A percentile compares a stretch with the other conserved stretches of the same genome.
Conservation (phyloP, 2,797 vertebrate species). For the Leucoraja ocellata region DNA sequence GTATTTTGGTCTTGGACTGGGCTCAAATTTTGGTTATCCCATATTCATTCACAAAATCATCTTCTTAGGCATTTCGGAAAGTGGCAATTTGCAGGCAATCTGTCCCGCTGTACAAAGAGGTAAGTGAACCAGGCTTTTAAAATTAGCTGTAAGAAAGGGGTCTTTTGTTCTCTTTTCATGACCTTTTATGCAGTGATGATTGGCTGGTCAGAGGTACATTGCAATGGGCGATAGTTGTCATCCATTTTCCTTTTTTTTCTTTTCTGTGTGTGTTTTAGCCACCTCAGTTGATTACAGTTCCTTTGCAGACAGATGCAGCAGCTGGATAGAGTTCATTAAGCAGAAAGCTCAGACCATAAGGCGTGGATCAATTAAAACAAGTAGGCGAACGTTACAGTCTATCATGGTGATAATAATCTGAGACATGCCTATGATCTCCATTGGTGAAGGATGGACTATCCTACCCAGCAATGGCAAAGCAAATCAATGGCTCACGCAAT, state of each 20-base stretch:
- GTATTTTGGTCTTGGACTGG: constrained; percentile 28
- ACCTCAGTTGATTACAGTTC: constrained; percentile 99
- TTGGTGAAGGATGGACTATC: constrained; percentile 66
- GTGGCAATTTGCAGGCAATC: constrained; percentile 61
- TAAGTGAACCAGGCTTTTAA: constrained; percentile 54
- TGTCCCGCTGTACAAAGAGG: constrained; percentile 71
- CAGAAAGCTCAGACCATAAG: constrained; percentile 99
- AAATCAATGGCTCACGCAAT: constrained; percentile 50
- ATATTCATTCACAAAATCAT: constrained; percentile 44
- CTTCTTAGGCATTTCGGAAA: constrained; percentile 72
- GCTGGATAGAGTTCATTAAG: constrained; percentile 99
- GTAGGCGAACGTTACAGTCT: constrained; percentile 85
- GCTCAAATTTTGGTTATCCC: constrained; percentile 40
- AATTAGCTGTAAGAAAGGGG: constrained; percentile 46
- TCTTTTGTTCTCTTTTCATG: constrained; percentile 64
- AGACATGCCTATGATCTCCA: constrained; percentile 62
- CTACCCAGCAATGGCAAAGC: constrained; percentile 54
- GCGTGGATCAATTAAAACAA: constrained; percentile 99
- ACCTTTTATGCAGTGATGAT: constrained; percentile 50
- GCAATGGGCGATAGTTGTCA: constrained; percentile 70
- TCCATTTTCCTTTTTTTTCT: constrained; percentile 75
- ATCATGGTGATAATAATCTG: constrained; percentile 78
- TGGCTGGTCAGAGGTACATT: constrained; percentile 59
- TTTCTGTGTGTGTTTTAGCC: constrained; percentile 82
- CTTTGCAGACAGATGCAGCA: constrained; percentile 99